A percentile compares a stretch with the other conserved stretches of the same genome.
phyloP scores from a whole-genome alignment of 1,140 invertebrate species.

The Bacillus rossius region DNA sequence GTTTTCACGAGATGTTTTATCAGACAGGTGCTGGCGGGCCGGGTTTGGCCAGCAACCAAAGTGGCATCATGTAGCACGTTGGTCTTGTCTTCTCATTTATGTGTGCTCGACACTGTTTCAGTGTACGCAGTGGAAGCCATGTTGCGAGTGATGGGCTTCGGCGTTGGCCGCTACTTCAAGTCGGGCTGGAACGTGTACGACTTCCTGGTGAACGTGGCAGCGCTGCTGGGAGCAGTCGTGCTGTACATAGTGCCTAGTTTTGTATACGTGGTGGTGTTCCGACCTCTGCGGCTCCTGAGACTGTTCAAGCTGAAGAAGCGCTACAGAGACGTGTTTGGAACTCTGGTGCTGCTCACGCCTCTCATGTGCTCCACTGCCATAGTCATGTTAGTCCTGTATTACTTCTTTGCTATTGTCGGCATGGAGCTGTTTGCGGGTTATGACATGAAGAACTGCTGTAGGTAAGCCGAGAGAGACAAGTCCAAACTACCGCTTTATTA shows the following conservation, averaged over 20 bases:
- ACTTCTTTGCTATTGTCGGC: slow-evolving; percentile 87
- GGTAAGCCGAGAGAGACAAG: slow-evolving; percentile 50
- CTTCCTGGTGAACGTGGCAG: slow-evolving; percentile 63
- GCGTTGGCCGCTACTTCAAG: slow-evolving; percentile 62
- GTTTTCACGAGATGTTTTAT: too few species aligned
- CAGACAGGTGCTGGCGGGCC: too few species aligned
- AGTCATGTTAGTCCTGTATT: slow-evolving; percentile 83
- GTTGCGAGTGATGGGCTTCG: slow-evolving; percentile 67
- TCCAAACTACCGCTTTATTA: too few species aligned
- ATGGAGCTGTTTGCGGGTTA: slow-evolving; percentile 82
- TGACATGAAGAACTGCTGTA: slow-evolving; percentile 78
- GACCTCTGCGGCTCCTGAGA: slow-evolving; percentile 59
- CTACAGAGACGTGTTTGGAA: slow-evolving; percentile 86
- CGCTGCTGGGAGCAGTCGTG: slow-evolving; percentile 58
- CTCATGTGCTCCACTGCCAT: slow-evolving; percentile 65
- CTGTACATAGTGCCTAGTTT: slow-evolving; percentile 59
- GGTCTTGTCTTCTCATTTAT: too few species aligned
- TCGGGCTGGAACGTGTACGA: slow-evolving; percentile 89
- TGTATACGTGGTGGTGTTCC: slow-evolving; percentile 67
- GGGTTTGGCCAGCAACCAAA: too few species aligned
- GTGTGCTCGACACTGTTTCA: too few species aligned
- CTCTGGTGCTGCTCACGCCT: slow-evolving; percentile 73
- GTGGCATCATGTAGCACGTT: too few species aligned
- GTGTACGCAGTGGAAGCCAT: slow-evolving; percentile 72
- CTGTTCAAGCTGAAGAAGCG: slow-evolving; percentile 79